phyloP scores from a whole-genome alignment of 2,113 vertebrate species.

The Mormoops blainvillei region DNA sequence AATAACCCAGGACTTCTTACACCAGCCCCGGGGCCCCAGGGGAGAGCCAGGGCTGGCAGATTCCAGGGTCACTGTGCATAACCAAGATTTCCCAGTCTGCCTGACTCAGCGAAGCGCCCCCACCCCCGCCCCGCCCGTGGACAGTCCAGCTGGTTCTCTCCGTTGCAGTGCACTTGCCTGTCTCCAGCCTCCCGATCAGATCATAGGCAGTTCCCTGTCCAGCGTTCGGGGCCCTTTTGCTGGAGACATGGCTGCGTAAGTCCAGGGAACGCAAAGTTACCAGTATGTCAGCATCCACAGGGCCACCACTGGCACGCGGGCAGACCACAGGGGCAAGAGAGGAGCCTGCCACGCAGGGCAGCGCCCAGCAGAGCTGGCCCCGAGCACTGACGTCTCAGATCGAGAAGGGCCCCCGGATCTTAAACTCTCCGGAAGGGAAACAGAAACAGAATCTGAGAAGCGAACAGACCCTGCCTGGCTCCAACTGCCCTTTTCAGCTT shows the following conservation, averaged over 20 bases:
- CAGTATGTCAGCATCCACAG: not conserved
- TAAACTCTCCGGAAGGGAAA: not conserved
- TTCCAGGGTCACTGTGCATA: too few relatives aligned
- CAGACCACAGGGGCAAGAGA: not conserved
- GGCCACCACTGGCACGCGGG: too few relatives aligned
- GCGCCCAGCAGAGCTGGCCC: not conserved
- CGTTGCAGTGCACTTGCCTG: accelerated
- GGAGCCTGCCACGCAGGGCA: not conserved
- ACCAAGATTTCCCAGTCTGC: not conserved
- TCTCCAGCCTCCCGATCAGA: not conserved
- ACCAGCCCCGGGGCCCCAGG: too few relatives aligned
- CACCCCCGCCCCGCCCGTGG: accelerated
- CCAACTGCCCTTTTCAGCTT: not conserved
- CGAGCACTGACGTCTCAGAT: not conserved
- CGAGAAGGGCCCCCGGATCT: not conserved
- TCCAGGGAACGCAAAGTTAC: not conserved
- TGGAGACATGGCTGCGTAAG: not conserved
- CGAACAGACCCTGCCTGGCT: not conserved
- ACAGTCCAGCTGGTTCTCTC: not conserved
- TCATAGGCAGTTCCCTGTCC: not conserved
- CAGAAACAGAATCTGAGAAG: not conserved
- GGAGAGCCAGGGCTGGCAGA: not conserved
- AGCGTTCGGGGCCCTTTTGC: not conserved
- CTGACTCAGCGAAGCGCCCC: not conserved
- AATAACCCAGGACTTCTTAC: not conserved